These are phyloP conservation scores for Eurystomus gularis DNA, from an alignment of 2,113 vertebrate genomes.

Conservation along the genomic window DNA sequence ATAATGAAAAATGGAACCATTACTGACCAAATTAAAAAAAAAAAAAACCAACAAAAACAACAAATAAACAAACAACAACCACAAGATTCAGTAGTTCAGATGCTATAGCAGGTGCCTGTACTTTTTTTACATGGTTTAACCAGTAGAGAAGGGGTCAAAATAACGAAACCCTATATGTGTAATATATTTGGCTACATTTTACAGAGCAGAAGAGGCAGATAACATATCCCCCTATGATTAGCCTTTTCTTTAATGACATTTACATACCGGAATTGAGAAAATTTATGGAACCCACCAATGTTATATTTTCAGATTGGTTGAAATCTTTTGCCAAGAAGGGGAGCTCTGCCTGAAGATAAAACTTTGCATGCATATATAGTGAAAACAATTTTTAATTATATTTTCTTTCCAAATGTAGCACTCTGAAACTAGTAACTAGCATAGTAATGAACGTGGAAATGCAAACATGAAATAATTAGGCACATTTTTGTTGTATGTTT, in stretches of 20 bases:
- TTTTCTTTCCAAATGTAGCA: neutral
- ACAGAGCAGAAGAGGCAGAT: neutral
- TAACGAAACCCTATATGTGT: neutral
- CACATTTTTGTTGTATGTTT: rapidly evolving
- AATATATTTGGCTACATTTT: neutral
- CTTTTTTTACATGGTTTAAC: neutral
- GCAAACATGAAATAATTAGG: neutral
- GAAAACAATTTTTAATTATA: neutral
- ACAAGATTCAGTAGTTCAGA: neutral
- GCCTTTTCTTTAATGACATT: neutral
- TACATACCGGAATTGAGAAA: neutral
- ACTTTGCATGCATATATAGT: neutral
- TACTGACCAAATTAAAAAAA: neutral
- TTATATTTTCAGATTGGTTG: neutral
- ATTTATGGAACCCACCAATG: neutral
- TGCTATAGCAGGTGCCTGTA: rapidly evolving
- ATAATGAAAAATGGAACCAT: neutral
- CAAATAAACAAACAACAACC: neutral
- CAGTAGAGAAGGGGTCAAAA: neutral
- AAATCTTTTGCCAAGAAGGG: neutral
- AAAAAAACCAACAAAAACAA: neutral
- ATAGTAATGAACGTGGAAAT: neutral
- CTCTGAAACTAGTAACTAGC: neutral
- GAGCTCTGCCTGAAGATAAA: neutral
- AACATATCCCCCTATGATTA: neutral